These are phyloP conservation scores for Pseudorhombus dupliciocellatus DNA, from an alignment of 2,113 vertebrate genomes.

Conservation along the genomic window DNA sequence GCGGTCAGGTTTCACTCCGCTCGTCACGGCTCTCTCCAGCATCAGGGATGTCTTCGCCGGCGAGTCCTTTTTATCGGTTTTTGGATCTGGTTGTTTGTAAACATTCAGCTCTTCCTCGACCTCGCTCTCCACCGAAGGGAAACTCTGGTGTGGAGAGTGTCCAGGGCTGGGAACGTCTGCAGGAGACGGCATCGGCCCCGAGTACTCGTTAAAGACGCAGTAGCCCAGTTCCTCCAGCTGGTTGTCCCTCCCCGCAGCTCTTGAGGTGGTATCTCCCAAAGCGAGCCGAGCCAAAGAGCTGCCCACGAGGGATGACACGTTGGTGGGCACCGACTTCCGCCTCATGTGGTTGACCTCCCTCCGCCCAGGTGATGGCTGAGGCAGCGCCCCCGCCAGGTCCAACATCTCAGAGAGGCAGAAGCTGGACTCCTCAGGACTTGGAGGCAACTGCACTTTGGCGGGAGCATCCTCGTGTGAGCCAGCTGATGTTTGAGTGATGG, in stretches of 20 bases:
- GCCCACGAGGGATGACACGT: conserved; percentile 56
- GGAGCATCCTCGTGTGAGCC: conserved; percentile 27
- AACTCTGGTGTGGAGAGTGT: conserved; percentile 52
- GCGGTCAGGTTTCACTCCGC: conserved; percentile 71
- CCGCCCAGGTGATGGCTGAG: conserved; percentile 44
- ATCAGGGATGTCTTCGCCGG: conserved; percentile 54
- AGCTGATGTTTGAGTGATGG: conserved; percentile 33
- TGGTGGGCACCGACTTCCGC: conserved; percentile 66
- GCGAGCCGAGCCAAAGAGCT: conserved; percentile 62
- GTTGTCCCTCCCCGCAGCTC: conserved; percentile 33
- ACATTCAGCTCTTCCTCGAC: conserved; percentile 32
- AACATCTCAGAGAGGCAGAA: conserved; percentile 69
- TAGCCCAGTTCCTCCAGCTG: conserved; percentile 68
- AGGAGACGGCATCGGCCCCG: conserved; percentile 74
- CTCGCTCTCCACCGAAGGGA: conserved; percentile 56
- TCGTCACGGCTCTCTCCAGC: conserved; percentile 71
- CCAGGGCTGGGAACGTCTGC: conserved; percentile 70
- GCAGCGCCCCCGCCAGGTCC: conserved; percentile 68
- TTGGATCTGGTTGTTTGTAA: conserved; percentile 46
- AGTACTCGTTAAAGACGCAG: conserved; percentile 71
- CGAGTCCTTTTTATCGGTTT: conserved; percentile 61
- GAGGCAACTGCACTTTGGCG: neutral
- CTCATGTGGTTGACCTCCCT: conserved; percentile 59
- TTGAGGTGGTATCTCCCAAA: conserved; percentile 43
- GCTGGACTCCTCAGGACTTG: conserved; percentile 13